A percentile compares a stretch with the other conserved stretches of the same genome.
These are phyloP conservation scores for Artemia franciscana DNA, from an alignment of 1,140 invertebrate genomes.

Conservation along the genomic window DNA sequence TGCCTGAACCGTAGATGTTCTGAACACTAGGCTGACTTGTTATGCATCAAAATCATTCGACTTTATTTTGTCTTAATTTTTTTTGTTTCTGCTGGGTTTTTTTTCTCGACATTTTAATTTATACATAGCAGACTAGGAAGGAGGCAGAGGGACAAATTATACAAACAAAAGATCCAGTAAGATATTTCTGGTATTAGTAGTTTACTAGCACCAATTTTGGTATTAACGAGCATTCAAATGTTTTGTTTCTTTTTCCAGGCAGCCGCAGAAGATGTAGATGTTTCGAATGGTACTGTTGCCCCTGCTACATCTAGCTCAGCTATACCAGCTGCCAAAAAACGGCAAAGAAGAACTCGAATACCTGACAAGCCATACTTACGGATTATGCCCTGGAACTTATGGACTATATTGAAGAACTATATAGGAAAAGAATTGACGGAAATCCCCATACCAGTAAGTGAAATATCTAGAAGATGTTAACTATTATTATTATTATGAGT, in stretches of 20 bases:
- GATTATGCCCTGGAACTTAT: slow-evolving; percentile 84
- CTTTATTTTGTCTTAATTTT: too few species aligned
- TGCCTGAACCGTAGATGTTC: too few species aligned
- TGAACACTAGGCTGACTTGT: too few species aligned
- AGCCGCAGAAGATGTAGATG: neutral
- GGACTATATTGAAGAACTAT: slow-evolving; percentile 99
- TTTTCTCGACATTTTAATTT: too few species aligned
- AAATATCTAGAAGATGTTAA: too few species aligned
- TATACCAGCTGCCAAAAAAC: slow-evolving; percentile 6
- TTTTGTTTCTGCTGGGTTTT: too few species aligned
- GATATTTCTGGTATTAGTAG: too few species aligned
- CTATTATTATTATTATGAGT: neutral
- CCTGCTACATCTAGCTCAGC: neutral
- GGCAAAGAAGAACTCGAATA: slow-evolving; percentile 41
- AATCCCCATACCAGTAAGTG: slow-evolving; percentile 83
- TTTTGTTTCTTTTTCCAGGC: neutral
- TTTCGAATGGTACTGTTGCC: slow-evolving; percentile 3
- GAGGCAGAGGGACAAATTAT: too few species aligned
- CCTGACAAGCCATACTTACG: slow-evolving; percentile 87
- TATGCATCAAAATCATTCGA: too few species aligned
- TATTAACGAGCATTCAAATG: neutral
- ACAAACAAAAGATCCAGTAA: too few species aligned
- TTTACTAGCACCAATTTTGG: neutral
- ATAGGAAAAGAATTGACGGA: slow-evolving; percentile 97
- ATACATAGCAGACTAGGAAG: too few species aligned